Percentiles rank a stretch among this genome's conserved stretches.
phyloP scores from a whole-genome alignment of 2,113 vertebrate species.

The Callospermophilus lateralis region DNA sequence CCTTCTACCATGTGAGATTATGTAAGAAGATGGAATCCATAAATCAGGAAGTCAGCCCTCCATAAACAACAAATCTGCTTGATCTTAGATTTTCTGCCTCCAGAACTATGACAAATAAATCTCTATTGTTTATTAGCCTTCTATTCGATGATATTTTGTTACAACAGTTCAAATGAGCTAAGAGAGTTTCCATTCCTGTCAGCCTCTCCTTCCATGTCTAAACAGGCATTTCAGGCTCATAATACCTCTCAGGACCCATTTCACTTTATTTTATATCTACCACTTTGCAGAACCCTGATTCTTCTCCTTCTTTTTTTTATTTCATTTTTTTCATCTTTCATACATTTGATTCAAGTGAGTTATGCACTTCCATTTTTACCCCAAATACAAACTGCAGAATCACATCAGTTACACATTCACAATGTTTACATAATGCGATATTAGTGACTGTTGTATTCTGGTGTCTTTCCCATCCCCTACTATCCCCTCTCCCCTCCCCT shows the following conservation, averaged over 20 bases:
- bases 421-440: too few species aligned
- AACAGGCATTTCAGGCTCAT: neutral
- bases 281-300: neutral
- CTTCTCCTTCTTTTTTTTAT: neutral
- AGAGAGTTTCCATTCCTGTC: neutral
- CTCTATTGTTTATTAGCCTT: neutral
- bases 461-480: too few species aligned
- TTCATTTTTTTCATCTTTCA: too few species aligned
- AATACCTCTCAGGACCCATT: neutral
- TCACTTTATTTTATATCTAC: neutral
- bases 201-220: neutral
- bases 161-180: neutral
- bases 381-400: too few species aligned
- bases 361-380: too few species aligned
- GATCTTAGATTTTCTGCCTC: neutral
- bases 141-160: neutral
- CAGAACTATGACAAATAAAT: neutral
- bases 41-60: neutral
- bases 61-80: neutral
- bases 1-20: neutral
- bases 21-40: neutral
- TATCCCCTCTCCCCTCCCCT: too few species aligned
- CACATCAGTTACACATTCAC: too few species aligned
- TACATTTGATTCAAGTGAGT: too few species aligned
- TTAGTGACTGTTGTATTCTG: too few species aligned